phyloP scores from a whole-genome alignment of 1,140 invertebrate genomes.

The Drosophila melanica region DNA sequence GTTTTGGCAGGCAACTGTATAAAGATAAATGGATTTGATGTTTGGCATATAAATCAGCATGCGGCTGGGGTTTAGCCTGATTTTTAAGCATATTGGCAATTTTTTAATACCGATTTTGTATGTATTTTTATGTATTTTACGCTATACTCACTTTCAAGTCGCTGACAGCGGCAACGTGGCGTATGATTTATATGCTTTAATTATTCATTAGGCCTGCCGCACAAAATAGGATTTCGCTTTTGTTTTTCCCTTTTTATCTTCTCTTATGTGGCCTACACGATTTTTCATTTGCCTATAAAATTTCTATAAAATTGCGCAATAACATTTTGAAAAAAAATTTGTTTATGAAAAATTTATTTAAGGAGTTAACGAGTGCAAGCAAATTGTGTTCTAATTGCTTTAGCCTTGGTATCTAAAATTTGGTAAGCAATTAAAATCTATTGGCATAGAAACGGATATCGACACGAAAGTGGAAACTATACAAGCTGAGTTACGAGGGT shows the following conservation, averaged over 20 bases:
- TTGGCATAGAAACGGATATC: background rate
- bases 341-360: background rate
- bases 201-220: slow-evolving; percentile 69
- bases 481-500: background rate
- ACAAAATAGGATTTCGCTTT: slow-evolving; percentile 9
- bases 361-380: background rate
- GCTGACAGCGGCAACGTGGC: slow-evolving; percentile 53
- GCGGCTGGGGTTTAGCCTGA: slow-evolving; percentile 32
- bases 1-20: slow-evolving; percentile 12
- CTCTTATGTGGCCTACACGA: slow-evolving; percentile 1
- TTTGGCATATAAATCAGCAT: slow-evolving; percentile 76
- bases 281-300: slow-evolving; percentile 1
- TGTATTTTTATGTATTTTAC: slow-evolving; percentile 62
- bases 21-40: slow-evolving; percentile 79
- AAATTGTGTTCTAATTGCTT: slow-evolving; percentile 16
- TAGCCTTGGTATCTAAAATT: slow-evolving; percentile 5
- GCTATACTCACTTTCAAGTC: slow-evolving; percentile 71
- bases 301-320: background rate
- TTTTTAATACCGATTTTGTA: slow-evolving; percentile 63
- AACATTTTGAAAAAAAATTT: background rate
- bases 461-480: background rate
- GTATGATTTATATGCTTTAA: slow-evolving; percentile 78
- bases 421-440: background rate
- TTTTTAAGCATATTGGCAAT: slow-evolving; percentile 57
- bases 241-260: background rate